Base-by-base conservation (phyloP, 2,888 invertebrate species). In the Andricus quercusramuli region DNA sequence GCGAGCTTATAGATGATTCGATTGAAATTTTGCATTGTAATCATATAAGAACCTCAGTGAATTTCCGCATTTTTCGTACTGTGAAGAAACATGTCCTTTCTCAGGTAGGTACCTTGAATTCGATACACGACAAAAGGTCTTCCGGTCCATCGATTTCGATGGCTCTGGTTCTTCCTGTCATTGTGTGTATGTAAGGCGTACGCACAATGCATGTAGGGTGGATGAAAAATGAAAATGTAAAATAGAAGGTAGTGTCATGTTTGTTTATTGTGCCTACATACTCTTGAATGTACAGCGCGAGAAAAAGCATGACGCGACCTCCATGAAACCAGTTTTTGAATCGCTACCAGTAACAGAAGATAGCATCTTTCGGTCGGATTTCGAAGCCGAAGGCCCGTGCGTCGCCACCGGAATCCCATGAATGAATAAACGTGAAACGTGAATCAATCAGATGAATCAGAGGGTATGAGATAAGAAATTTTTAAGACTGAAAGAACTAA, bases 301-400 rank as follows among this genome's bases (percentile, higher is more conserved):
- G 79, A 67, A 81, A 81, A 77, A 77, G 76, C 59, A 0, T 29
- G 65, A 56, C 25, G 59, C 22, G 62, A 47, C 59, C n/a, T 65
- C 68, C 74, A 29, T 15, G 44, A 83, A 83, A 83, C 83, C 80
- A 83, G 83, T 83, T 83, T 79, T 51, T 15, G 29, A 81, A 65
- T 74, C 59, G 74, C 68, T 62, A 62, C 62, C 62, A 15, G 20
- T 32, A 44, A 17, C 15, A 47, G 47, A 15, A 67, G 66, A 79
- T 76, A 77, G 78, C 76, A 83, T 79, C 51, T 80, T 67, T 79
- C 47, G 25, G 70, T 22, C 64, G 67, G 77, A 51, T 79, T 81
- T 68, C 78, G 80, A 81, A 81, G 83, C 80, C 78, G 79, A 79
- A 80, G 83, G 79, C 78, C 80, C 64, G 80, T 20, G 62, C 3